Evolutionary conservation across 2,888 invertebrate genomes (phyloP).

Genomic region (Xanthorhoe spadicearia): DNA sequence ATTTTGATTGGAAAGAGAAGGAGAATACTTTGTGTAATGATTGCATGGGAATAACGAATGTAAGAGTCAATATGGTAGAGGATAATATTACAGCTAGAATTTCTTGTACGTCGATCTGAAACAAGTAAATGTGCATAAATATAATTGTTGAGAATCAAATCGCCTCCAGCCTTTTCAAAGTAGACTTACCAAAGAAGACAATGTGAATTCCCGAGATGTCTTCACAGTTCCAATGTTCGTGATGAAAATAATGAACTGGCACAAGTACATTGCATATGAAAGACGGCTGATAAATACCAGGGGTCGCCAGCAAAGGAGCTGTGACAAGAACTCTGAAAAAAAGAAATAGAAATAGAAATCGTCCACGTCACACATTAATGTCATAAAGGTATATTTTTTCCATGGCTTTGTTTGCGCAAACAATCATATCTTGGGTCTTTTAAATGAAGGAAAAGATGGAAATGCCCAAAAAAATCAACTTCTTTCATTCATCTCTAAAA

Average conservation of each 20-base stretch:
- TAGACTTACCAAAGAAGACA: slow-evolving; percentile 83
- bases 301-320: slow-evolving; percentile 81
- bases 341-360: too few species aligned
- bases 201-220: slow-evolving; percentile 84
- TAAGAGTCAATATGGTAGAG: slow-evolving; percentile 84
- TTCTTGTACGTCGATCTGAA: slow-evolving; percentile 85
- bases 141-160: background rate
- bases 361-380: too few species aligned
- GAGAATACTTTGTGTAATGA: slow-evolving; percentile 67
- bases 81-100: slow-evolving; percentile 77
- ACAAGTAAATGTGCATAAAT: slow-evolving; percentile 29
- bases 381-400: too few species aligned
- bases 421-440: too few species aligned
- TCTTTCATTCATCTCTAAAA: too few species aligned
- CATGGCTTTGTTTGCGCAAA: too few species aligned
- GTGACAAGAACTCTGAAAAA: slow-evolving; percentile 75
- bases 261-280: slow-evolving; percentile 87
- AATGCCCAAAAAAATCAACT: too few species aligned
- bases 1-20: slow-evolving; percentile 54
- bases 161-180: background rate
- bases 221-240: slow-evolving; percentile 86
- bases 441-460: too few species aligned
- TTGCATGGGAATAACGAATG: slow-evolving; percentile 88
- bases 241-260: slow-evolving; percentile 87
- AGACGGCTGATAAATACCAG: slow-evolving; percentile 86